A percentile compares a stretch with the other conserved stretches of the same genome.
phyloP scores from a whole-genome alignment of 2,113 vertebrate species.

The Chaetops frenatus region DNA sequence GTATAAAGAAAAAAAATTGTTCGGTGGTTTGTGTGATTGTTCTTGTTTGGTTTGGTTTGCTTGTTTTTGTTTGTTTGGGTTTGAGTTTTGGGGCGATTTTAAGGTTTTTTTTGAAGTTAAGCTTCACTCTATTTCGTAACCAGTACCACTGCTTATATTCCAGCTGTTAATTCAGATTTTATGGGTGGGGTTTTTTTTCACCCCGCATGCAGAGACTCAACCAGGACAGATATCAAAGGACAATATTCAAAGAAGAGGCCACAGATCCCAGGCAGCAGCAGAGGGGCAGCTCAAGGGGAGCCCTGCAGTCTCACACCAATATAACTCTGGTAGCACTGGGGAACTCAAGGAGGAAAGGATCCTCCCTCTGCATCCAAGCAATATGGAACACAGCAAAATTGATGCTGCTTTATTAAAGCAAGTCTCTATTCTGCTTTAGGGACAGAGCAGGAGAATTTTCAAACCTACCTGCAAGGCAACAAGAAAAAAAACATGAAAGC shows the following conservation, averaged over 20 bases:
- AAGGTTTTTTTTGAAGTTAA: neutral
- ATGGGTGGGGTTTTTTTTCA: neutral
- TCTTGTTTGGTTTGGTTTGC: neutral
- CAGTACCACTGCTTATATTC: neutral
- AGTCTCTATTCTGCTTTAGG: neutral
- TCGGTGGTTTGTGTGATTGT: neutral
- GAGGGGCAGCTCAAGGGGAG: neutral
- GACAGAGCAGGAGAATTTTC: neutral
- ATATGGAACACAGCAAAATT: neutral
- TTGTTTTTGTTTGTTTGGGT: neutral
- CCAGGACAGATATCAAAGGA: neutral
- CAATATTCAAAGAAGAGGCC: neutral
- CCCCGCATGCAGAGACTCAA: neutral
- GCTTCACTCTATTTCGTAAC: neutral
- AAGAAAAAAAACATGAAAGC: slow-evolving; percentile 8
- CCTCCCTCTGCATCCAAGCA: neutral
- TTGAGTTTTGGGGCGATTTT: neutral
- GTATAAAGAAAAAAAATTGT: neutral
- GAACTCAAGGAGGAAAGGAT: neutral
- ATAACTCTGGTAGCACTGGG: neutral
- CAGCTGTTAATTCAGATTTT: neutral
- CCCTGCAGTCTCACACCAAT: neutral
- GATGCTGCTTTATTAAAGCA: slow-evolving; percentile 3
- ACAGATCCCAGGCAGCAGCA: neutral
- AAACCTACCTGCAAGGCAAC: slow-evolving; percentile 21